Evolutionary conservation across 1,140 invertebrate genomes (phyloP).

Genomic region (Temnothorax longispinosus): DNA sequence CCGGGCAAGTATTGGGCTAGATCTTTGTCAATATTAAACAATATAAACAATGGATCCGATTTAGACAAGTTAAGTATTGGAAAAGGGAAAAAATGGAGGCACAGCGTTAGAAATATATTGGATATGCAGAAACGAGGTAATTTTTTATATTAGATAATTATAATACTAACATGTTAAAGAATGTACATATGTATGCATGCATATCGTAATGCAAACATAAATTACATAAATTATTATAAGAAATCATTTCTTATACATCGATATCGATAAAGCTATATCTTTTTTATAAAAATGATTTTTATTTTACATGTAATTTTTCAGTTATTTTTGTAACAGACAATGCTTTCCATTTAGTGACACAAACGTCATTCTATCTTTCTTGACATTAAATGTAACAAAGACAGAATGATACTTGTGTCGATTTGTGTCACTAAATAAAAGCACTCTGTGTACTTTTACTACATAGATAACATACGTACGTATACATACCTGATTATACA

Average conservation of each 20-base stretch:
- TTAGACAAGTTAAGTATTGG: slow-evolving; percentile 74
- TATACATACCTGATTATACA: too few relatives aligned
- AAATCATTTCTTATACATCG: background rate
- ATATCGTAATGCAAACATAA: background rate
- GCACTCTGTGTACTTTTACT: too few relatives aligned
- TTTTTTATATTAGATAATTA: slow-evolving; percentile 17
- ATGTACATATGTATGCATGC: background rate
- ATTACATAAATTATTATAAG: background rate
- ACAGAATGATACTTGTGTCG: too few relatives aligned
- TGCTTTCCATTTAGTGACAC: too few relatives aligned
- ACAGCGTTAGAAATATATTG: slow-evolving; percentile 77
- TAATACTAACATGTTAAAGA: background rate
- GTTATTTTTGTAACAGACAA: background rate
- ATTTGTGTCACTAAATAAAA: too few relatives aligned
- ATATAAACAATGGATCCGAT: slow-evolving; percentile 73
- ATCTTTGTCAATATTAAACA: slow-evolving; percentile 82
- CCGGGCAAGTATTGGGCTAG: slow-evolving; percentile 83
- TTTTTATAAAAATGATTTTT: background rate
- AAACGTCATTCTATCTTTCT: too few relatives aligned
- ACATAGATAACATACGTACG: too few relatives aligned
- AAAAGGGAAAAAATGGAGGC: slow-evolving; percentile 81
- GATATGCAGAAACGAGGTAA: slow-evolving; percentile 81
- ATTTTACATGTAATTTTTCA: background rate
- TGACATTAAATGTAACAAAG: too few relatives aligned
- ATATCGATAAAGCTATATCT: background rate